These are phyloP conservation scores for Leptopterna dolabrata DNA, from an alignment of 2,888 invertebrate species.

Conservation along the genomic window DNA sequence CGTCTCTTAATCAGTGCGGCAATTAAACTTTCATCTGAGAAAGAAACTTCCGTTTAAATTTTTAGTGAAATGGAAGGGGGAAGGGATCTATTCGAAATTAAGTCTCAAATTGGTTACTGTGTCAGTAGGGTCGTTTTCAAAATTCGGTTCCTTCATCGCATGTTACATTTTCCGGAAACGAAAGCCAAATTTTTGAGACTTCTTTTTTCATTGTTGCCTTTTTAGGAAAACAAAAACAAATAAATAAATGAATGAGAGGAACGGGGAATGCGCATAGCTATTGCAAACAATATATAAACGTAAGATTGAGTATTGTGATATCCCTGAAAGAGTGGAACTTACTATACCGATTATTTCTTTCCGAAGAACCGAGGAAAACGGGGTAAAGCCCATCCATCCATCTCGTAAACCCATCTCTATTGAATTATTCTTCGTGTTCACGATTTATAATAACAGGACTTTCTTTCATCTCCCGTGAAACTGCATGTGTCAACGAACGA, in stretches of 20 bases:
- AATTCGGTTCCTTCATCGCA: no score
- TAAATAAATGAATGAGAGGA: no score
- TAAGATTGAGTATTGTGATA: background rate
- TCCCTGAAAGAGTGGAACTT: background rate
- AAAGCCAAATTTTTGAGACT: no score
- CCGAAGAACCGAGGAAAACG: background rate
- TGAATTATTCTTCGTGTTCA: background rate
- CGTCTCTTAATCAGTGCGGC: constrained; percentile 45
- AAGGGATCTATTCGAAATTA: background rate
- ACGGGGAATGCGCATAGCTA: no score
- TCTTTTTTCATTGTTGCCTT: no score
- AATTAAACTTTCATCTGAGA: constrained; percentile 47
- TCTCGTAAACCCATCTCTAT: background rate
- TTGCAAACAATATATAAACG: background rate
- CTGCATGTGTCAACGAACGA: background rate
- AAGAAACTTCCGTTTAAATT: background rate
- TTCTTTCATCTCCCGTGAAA: background rate
- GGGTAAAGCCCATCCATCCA: background rate
- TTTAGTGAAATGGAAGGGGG: background rate
- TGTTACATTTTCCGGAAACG: no score
- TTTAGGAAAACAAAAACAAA: no score
- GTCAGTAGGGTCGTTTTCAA: background rate
- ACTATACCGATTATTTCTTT: background rate
- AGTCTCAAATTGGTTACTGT: background rate
- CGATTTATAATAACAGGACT: background rate